These are phyloP conservation scores for Aptenodytes patagonicus DNA, from an alignment of 2,113 vertebrate genomes.

Conservation along the genomic window DNA sequence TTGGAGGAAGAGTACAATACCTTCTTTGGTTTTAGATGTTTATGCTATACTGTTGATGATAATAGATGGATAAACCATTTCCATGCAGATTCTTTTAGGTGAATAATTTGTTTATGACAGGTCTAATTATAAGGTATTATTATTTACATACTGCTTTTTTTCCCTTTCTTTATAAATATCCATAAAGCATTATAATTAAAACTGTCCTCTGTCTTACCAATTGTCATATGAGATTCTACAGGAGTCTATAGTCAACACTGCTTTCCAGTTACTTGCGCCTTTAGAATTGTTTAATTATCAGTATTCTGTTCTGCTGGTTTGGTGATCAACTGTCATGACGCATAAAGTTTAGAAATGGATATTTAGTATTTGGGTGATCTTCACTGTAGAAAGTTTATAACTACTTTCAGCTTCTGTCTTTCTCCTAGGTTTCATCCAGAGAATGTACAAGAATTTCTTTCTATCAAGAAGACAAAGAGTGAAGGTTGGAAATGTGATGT, in stretches of 20 bases:
- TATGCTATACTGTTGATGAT: not conserved
- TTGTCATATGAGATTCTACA: not conserved
- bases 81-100: not conserved
- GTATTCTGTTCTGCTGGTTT: not conserved
- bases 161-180: not conserved
- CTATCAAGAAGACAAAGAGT: constrained; percentile 89
- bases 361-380: not conserved
- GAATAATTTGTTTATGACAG: not conserved
- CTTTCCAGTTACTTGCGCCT: not conserved
- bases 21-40: not conserved
- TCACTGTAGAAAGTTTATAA: not conserved
- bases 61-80: not conserved
- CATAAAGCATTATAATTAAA: not conserved
- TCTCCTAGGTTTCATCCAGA: constrained; percentile 93
- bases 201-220: not conserved
- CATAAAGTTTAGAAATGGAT: not conserved
- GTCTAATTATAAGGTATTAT: not conserved
- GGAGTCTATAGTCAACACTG: not conserved
- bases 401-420: not conserved
- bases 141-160: not conserved
- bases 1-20: not conserved
- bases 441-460: constrained; percentile 90
- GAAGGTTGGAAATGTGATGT: constrained; percentile 98
- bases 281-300: not conserved
- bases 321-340: not conserved